Conservation (phyloP, 30 jellyfish, hydroid and myxozoan species). For the Calvadosia cruxmelitensis region DNA sequence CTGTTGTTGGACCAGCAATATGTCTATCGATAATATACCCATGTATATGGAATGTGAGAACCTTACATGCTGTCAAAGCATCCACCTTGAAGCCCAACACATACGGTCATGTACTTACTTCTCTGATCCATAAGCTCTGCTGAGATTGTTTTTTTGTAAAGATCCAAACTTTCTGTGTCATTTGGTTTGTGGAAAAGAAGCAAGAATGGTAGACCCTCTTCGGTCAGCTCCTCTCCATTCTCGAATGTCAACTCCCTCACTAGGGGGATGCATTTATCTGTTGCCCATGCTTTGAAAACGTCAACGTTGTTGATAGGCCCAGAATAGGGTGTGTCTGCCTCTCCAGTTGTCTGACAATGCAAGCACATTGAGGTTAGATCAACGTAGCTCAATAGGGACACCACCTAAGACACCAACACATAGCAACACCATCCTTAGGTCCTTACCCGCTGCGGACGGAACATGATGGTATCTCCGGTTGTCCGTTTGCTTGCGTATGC, state of each 20-base stretch:
- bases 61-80: not conserved
- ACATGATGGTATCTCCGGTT: slow-evolving; percentile 69
- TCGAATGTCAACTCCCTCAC: slow-evolving; percentile 95
- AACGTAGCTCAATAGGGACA: no score
- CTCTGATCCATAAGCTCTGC: slow-evolving; percentile 61
- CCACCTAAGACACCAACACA: no score
- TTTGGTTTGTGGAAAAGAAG: slow-evolving; percentile 74
- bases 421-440: no score
- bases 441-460: slow-evolving; percentile 66
- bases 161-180: slow-evolving; percentile 44
- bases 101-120: slow-evolving; percentile 23
- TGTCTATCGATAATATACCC: not conserved
- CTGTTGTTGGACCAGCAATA: no score
- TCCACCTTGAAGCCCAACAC: not conserved
- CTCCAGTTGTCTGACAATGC: slow-evolving; percentile 56
- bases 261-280: slow-evolving; percentile 81
- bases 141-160: slow-evolving; percentile 52
- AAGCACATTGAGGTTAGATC: no score
- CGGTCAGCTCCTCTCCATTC: slow-evolving; percentile 96
- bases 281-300: slow-evolving; percentile 68
- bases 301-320: slow-evolving; percentile 44
- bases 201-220: slow-evolving; percentile 97
- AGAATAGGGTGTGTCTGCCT: slow-evolving; percentile 51
- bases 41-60: not conserved
- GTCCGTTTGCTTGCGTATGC: slow-evolving; percentile 80